Evolutionary conservation across 2,113 vertebrate genomes (phyloP), one percentile per base, ranked within the genome.

Genomic region (pig (Sus scrofa)): DNA sequence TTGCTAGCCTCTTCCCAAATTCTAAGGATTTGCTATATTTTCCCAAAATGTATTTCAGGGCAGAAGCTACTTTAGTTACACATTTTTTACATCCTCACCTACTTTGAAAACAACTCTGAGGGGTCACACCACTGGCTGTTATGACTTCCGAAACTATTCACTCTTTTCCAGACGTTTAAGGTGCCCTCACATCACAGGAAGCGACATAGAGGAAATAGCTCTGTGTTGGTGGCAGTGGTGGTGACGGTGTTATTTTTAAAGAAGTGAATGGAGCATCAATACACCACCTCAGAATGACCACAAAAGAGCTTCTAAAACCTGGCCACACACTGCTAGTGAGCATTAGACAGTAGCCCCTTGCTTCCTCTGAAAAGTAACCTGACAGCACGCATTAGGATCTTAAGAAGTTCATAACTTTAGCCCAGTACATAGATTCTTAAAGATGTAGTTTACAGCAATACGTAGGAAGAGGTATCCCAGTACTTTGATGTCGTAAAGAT

Each of bases 11-110:
- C 37, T 62, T 74, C 77, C 44, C 20, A 87, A 30, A 82, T 71
- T 75, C 86, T 71, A 73, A 86, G 30, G 15, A 75, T 92, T 77
- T 37, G 58, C 5, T 87, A 1, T 52, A 62, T 77, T 92, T 71
- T 91, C 68, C 77, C 50, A 92, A 89, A 79, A 95, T 13, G 16
- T 56, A 85, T 54, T 89, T 62, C 91, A 95, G 52, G 86, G 39
- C 12, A 90, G 24, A 95, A 78, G 54, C 22, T 60, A n/a, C n/a
- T 74, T 54, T 75, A 56, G 60, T 78, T 58, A 73, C 30, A 52
- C 20, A 32, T 34, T 7, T 15, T 96, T 71, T 58, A 79, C 67
- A 52, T 52, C 13, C 30, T 44, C 30, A 84, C 11, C 78, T 75
- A 77, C 44, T 65, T 75, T 77, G 60, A 52, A 89, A 24, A 39